Evolutionary conservation across 2,888 invertebrate genomes (phyloP).

Genomic region (Agrochola litura): DNA sequence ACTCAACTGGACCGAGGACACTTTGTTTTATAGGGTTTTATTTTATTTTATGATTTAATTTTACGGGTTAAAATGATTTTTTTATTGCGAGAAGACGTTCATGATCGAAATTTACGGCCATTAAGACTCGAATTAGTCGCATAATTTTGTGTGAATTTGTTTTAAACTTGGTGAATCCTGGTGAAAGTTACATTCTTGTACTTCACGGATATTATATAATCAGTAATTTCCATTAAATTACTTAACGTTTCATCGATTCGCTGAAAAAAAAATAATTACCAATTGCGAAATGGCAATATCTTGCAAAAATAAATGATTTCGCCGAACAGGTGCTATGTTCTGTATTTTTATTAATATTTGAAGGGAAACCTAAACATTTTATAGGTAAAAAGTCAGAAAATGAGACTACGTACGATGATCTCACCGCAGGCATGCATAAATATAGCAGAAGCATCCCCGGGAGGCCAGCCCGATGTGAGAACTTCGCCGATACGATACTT

Average conservation of each 20-base stretch:
- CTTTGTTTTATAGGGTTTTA: constrained; percentile 44
- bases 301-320: constrained; percentile 7
- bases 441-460: constrained; percentile 68
- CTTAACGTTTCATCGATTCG: constrained; percentile 20
- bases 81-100: constrained; percentile 53
- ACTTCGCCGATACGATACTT: constrained; percentile 71
- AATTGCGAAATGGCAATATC: no score
- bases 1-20: constrained; percentile 27
- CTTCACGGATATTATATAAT: constrained; percentile 29
- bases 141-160: constrained; percentile 48
- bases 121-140: constrained; percentile 46
- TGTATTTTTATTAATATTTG: constrained; percentile 11
- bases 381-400: constrained; percentile 41
- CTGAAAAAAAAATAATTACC: constrained; percentile 27
- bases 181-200: constrained; percentile 39
- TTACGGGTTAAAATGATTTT: constrained; percentile 49
- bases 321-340: not conserved
- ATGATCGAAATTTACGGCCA: constrained; percentile 50
- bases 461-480: constrained; percentile 66
- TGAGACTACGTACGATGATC: constrained; percentile 46
- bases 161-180: constrained; percentile 43
- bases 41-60: constrained; percentile 52
- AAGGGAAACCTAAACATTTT: constrained; percentile 35
- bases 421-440: constrained; percentile 57
- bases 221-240: constrained; percentile 38